Conservation (phyloP, 2,113 vertebrate genomes). For the Lycaon pictus region DNA sequence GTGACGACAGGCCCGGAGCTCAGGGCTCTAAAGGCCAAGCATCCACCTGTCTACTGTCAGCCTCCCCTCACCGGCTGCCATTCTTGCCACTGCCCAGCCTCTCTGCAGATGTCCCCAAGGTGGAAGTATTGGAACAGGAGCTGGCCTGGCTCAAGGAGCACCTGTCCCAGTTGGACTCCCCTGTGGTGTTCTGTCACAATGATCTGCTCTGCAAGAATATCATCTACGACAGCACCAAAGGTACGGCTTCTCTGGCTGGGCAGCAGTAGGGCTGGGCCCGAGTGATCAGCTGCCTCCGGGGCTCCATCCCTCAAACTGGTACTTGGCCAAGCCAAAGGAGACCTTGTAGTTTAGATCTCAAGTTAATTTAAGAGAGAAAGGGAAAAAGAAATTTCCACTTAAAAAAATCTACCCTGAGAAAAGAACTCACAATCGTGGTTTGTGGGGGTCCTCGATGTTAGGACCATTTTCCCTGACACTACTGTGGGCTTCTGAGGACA, state of each 20-base stretch:
- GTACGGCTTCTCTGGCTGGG: conserved; percentile 78
- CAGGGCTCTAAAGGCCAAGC: neutral
- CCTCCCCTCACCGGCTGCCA: neutral
- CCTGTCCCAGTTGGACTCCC: conserved; percentile 93
- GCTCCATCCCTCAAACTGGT: neutral
- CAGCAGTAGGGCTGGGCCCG: rapidly evolving
- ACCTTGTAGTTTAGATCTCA: neutral
- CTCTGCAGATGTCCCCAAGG: conserved; percentile 92
- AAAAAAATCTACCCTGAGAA: neutral
- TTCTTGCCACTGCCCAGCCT: conserved; percentile 86
- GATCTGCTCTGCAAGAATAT: conserved; percentile 99
- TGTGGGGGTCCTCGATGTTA: neutral
- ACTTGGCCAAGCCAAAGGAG: neutral
- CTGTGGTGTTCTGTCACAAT: conserved; percentile 97
- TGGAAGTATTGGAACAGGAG: conserved; percentile 92
- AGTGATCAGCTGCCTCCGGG: rapidly evolving
- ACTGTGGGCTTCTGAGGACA: neutral
- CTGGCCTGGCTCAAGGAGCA: conserved; percentile 96
- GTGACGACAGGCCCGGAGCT: neutral
- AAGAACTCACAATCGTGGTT: neutral
- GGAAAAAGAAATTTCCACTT: neutral
- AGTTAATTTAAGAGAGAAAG: neutral
- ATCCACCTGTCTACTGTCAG: neutral
- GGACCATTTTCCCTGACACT: neutral
- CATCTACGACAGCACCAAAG: conserved; percentile 93